Evolutionary conservation across 1,140 invertebrate genomes (phyloP).

Genomic region (Drosophila kohkoa): DNA sequence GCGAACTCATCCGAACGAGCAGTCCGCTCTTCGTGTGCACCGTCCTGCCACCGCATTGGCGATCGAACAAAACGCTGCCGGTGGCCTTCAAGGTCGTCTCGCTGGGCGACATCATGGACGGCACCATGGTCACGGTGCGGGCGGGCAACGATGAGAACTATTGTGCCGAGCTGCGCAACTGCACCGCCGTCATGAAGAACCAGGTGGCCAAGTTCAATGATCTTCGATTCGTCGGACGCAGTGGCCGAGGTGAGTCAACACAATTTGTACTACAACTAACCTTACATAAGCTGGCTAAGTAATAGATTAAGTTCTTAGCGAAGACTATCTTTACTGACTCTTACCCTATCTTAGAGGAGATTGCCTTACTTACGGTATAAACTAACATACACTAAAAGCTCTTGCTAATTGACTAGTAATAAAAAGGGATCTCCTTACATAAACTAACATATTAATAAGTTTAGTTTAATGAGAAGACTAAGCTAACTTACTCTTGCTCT

Average conservation of each 20-base stretch:
- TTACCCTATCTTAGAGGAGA: no score
- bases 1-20: conserved; percentile 96
- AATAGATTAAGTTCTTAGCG: no score
- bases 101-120: conserved; percentile 96
- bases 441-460: no score
- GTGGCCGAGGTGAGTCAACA: conserved; percentile 94
- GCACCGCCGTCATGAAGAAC: conserved; percentile 97
- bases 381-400: no score
- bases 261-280: no score
- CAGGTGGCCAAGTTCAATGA: conserved; percentile 99
- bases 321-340: no score
- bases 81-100: conserved; percentile 96
- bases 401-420: no score
- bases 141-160: conserved; percentile 99
- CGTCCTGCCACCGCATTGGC: conserved; percentile 96
- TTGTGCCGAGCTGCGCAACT: conserved; percentile 97
- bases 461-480: no score
- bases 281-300: no score
- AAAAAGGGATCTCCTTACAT: no score
- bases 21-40: conserved; percentile 97
- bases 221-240: conserved; percentile 97
- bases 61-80: conserved; percentile 98
- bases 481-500: no score
- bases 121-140: conserved; percentile 96
- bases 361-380: no score